phyloP scores from a whole-genome alignment of 2,113 vertebrate genomes.

The Eretmochelys imbricata region DNA sequence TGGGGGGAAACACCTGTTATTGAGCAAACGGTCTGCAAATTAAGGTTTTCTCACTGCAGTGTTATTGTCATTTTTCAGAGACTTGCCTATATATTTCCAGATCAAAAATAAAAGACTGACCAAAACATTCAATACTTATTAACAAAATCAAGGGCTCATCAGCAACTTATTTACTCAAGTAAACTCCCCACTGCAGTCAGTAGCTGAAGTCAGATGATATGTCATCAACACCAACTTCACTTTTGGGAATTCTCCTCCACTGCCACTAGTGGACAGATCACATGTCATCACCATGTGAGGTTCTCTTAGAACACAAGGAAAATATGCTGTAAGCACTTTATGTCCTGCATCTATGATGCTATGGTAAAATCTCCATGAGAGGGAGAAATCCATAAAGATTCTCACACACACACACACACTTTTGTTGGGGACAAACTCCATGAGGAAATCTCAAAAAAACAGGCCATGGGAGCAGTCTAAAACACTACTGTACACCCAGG shows the following conservation, averaged over 20 bases:
- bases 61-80: not conserved
- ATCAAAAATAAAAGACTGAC: not conserved
- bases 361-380: not conserved
- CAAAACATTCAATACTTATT: fast-evolving
- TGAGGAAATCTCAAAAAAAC: not conserved
- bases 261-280: not conserved
- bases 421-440: not conserved
- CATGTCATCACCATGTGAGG: not conserved
- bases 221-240: not conserved
- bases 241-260: too few relatives aligned
- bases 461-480: not conserved
- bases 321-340: not conserved
- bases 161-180: not conserved
- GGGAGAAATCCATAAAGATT: not conserved
- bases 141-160: not conserved
- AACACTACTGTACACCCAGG: not conserved
- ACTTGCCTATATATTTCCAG: fast-evolving
- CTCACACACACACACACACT: not conserved
- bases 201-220: not conserved
- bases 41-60: fast-evolving
- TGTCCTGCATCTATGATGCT: not conserved
- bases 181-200: not conserved
- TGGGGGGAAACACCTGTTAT: not conserved
- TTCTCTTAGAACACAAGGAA: not conserved
- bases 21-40: not conserved